phyloP scores from a whole-genome alignment of 1,140 invertebrate species.

The Zelostemma sp. region DNA sequence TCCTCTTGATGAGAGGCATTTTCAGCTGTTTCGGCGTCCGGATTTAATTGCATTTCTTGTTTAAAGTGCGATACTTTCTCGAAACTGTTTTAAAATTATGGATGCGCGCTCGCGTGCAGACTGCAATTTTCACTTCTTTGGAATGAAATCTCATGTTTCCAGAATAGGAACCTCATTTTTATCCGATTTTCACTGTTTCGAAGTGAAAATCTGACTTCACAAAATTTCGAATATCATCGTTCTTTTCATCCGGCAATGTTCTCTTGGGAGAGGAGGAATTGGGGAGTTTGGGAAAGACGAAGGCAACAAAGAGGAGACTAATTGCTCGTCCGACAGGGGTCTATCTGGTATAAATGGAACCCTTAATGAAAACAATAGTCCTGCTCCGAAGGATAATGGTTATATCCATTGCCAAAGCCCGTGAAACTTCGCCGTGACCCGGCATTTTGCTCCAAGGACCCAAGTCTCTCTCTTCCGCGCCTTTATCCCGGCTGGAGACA shows the following conservation, averaged over 20 bases:
- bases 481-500: slow-evolving; percentile 35
- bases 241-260: not conserved
- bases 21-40: too few species aligned
- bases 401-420: slow-evolving; percentile 19
- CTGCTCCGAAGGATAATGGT: slow-evolving; percentile 28
- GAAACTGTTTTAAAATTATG: too few species aligned
- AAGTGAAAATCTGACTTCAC: not conserved
- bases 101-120: too few species aligned
- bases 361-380: slow-evolving; percentile 39
- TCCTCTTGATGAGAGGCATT: too few species aligned
- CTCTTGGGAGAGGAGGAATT: slow-evolving; percentile 23
- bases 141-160: too few species aligned
- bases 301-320: slow-evolving; percentile 32
- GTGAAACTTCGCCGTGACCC: slow-evolving; percentile 34
- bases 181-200: too few species aligned
- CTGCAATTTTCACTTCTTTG: too few species aligned
- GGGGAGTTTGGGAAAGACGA: slow-evolving; percentile 11
- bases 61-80: too few species aligned
- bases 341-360: slow-evolving; percentile 36
- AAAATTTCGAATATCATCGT: not conserved
- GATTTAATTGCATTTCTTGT: too few species aligned
- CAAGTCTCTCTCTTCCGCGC: slow-evolving; percentile 34
- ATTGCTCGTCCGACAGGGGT: slow-evolving; percentile 27
- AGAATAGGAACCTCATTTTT: too few species aligned
- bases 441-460: slow-evolving; percentile 20